These are phyloP conservation scores for Nesogale talazaci DNA, from an alignment of 2,113 vertebrate genomes.

Conservation along the genomic window DNA sequence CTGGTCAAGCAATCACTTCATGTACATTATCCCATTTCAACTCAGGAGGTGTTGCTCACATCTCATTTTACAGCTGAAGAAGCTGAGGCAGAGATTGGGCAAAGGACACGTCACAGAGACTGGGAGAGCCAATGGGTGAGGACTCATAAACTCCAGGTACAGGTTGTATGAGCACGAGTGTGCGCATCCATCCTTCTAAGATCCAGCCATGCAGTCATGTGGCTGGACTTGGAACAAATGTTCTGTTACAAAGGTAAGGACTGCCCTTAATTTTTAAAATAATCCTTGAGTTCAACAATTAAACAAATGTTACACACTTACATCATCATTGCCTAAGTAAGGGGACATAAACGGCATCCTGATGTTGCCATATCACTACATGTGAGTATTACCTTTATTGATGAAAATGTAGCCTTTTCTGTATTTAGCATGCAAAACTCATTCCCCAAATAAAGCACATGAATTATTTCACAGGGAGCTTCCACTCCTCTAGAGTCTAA, in stretches of 20 bases:
- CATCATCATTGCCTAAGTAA: not conserved
- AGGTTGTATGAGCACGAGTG: too few relatives aligned
- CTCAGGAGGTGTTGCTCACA: too few relatives aligned
- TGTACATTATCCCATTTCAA: not conserved
- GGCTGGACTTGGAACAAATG: not conserved
- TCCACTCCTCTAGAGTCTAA: not conserved
- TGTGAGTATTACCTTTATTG: not conserved
- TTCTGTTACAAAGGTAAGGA: not conserved
- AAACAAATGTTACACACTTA: not conserved
- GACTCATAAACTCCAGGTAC: too few relatives aligned
- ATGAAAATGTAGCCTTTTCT: not conserved
- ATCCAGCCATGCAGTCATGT: not conserved
- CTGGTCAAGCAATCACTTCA: not conserved
- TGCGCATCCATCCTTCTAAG: not conserved
- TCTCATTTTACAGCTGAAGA: not conserved
- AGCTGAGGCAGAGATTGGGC: not conserved
- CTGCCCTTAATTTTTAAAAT: not conserved
- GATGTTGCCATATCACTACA: not conserved
- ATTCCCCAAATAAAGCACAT: not conserved
- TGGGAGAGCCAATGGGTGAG: not conserved
- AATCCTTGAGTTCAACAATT: not conserved
- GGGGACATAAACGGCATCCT: too few relatives aligned
- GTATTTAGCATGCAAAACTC: slow-evolving; percentile 11
- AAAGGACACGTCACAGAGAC: too few relatives aligned
- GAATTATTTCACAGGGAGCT: not conserved